Base-by-base conservation (phyloP, 2,797 vertebrate species). In the Aeoliscus strigatus region DNA sequence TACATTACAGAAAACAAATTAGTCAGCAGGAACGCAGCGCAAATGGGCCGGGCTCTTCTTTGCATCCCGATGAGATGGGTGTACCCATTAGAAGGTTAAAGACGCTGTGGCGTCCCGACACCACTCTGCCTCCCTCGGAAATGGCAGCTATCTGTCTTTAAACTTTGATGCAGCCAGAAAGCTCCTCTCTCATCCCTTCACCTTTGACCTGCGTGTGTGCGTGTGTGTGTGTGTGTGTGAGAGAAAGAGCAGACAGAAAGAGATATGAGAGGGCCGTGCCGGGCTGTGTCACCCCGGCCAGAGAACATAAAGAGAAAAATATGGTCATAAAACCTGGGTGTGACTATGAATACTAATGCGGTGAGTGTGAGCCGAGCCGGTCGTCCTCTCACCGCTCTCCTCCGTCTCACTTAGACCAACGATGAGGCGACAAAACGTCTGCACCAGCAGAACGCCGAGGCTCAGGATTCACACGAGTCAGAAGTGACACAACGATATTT, bases 231-330 rank as follows among this genome's bases (percentile, higher is more conserved):
- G 43, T 44, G 43, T 39, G 48, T 50, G 51, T 58, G 40, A 58
- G 70, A 52, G 43, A 73, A 39, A 49, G 60, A 62, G 47, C 50
- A 76, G 75, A 72, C 66, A 70, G 44, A 60, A 60, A 69, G 61
- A 76, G 66, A 75, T 77, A 86, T 79, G 66, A 81, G 81, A 70
- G 81, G 73, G 77, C 51, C 78, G 72, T 69, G 77, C 79, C 62
- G 71, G 52, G 73, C 80, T 88, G 86, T 84, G 83, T 88, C 73
- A 77, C 69, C 81, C 71, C 77, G 67, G 81, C 79, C 70, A 63
- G 70, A 77, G 83, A 82, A 86, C 85, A 87, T 88, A 84, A 87
- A 88, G 82, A 87, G 86, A 87, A 87, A 87, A 87, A 88, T 87
- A 83, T 65, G 74, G 70, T 79, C 77, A 87, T 88, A 88, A 88